phyloP scores from a whole-genome alignment of 2,113 vertebrate genomes.

The Channa maculata region DNA sequence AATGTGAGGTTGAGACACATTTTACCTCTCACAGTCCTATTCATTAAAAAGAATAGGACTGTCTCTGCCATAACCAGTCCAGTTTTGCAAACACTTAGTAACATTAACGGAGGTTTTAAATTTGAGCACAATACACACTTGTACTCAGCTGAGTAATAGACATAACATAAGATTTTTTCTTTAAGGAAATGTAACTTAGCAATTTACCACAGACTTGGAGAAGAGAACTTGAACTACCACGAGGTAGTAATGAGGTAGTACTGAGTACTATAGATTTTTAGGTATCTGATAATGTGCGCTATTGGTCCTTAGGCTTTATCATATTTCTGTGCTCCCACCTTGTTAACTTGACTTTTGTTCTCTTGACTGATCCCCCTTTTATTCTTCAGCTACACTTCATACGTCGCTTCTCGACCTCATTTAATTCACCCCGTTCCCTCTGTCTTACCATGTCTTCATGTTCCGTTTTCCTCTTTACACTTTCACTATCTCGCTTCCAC shows the following conservation, averaged over 20 bases:
- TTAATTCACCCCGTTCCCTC: constrained; percentile 60
- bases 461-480: constrained; percentile 76
- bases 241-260: background rate
- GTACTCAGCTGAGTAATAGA: background rate
- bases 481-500: constrained; percentile 84
- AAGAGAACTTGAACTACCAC: constrained; percentile 7
- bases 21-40: too few relatives aligned
- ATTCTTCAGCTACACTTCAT: constrained; percentile 55
- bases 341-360: constrained; percentile 74
- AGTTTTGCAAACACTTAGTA: too few relatives aligned
- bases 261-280: constrained; percentile 9
- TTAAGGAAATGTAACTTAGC: too few relatives aligned
- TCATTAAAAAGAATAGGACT: too few relatives aligned
- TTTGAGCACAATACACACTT: background rate
- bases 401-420: constrained; percentile 62
- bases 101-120: too few relatives aligned
- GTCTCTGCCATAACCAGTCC: too few relatives aligned
- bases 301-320: constrained; percentile 29
- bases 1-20: too few relatives aligned
- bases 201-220: background rate
- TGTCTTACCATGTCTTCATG: constrained; percentile 39
- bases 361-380: constrained; percentile 64
- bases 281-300: constrained; percentile 20
- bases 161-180: background rate
- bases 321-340: constrained; percentile 55